phyloP scores from a whole-genome alignment of 1,140 invertebrate genomes.

The Pantala flavescens region DNA sequence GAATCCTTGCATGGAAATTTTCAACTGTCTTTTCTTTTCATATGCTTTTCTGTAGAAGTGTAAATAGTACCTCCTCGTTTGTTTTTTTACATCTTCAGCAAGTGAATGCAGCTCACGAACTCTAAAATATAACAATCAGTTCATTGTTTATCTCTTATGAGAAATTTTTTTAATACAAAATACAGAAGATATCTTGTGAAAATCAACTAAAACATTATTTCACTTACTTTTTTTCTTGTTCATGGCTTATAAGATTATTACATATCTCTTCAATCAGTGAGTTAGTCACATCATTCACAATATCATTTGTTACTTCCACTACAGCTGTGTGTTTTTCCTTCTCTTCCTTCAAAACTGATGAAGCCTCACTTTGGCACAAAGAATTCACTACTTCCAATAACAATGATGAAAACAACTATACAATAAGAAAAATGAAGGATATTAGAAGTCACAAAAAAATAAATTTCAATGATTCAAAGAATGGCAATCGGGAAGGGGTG shows the following conservation, averaged over 20 bases:
- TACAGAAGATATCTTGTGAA: too few relatives aligned
- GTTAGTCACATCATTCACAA: not conserved
- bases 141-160: too few relatives aligned
- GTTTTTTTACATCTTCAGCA: not conserved
- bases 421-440: too few relatives aligned
- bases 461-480: too few relatives aligned
- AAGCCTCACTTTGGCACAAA: not conserved
- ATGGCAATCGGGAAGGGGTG: too few relatives aligned
- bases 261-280: not conserved
- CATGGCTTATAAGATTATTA: not conserved
- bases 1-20: not conserved
- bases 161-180: too few relatives aligned
- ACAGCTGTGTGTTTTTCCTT: not conserved
- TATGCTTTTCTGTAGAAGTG: not conserved
- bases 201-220: not conserved
- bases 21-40: not conserved
- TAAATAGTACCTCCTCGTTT: not conserved
- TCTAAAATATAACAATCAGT: too few relatives aligned
- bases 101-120: not conserved
- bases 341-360: not conserved
- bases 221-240: not conserved
- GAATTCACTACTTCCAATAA: not conserved
- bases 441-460: too few relatives aligned
- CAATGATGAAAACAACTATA: not conserved
- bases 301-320: not conserved